Evolutionary conservation across 2,888 invertebrate genomes (phyloP).

Genomic region (Ochlodes sylvanus): DNA sequence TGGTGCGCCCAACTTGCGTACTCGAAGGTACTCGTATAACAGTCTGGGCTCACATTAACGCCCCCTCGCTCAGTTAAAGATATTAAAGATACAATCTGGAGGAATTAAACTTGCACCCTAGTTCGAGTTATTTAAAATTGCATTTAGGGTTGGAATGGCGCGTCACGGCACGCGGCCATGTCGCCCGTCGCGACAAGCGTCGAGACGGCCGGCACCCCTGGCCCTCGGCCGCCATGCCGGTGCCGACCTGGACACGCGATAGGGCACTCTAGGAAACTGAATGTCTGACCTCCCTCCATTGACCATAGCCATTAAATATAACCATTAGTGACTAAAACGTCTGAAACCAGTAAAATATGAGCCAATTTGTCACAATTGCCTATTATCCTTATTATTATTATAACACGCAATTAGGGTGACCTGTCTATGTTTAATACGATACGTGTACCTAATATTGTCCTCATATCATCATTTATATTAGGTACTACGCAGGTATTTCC

Average conservation of each 20-base stretch:
- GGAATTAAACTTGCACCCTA: conserved; percentile 58
- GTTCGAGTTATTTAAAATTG: conserved; percentile 75
- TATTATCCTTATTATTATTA: no score
- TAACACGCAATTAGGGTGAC: no score
- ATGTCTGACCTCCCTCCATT: conserved; percentile 20
- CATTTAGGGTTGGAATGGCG: conserved; percentile 55
- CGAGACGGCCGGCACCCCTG: conserved; percentile 34
- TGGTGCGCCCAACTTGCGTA: conserved; percentile 50
- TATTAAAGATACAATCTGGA: conserved; percentile 49
- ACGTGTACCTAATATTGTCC: no score
- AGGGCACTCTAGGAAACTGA: conserved; percentile 28
- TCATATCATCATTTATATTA: no score
- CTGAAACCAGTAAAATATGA: no score
- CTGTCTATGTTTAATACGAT: no score
- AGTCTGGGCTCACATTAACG: conserved; percentile 55
- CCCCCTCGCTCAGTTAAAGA: conserved; percentile 56
- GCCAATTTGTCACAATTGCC: no score
- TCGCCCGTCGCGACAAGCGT: conserved; percentile 48
- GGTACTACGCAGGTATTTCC: no score
- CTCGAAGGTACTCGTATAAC: conserved; percentile 43
- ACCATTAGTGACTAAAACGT: neutral
- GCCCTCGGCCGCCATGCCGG: neutral
- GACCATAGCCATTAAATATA: conserved; percentile 4
- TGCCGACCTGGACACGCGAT: conserved; percentile 27
- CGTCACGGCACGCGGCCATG: conserved; percentile 47